Percentiles rank a stretch among this genome's conserved stretches.
phyloP scores from a whole-genome alignment of 2,888 invertebrate genomes.

The Ochlodes sylvanus region DNA sequence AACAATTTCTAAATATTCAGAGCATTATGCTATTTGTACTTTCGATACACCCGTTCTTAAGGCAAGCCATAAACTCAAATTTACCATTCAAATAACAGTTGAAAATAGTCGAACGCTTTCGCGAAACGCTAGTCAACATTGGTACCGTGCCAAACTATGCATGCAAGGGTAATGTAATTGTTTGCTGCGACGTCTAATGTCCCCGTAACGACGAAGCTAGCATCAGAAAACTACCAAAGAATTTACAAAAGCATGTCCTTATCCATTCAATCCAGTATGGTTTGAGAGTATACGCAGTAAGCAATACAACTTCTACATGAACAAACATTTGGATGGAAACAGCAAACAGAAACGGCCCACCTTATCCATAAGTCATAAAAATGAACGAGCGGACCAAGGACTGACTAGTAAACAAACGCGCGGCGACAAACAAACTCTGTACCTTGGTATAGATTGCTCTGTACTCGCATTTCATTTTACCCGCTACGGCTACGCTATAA shows the following conservation, averaged over 20 bases:
- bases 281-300: constrained; percentile 24
- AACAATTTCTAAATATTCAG: neutral
- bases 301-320: constrained; percentile 45
- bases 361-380: constrained; percentile 82
- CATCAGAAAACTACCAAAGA: constrained; percentile 49
- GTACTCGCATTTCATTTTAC: constrained; percentile 20
- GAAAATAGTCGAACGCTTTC: constrained; percentile 67
- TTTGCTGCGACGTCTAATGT: constrained; percentile 67
- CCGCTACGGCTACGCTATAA: constrained; percentile 5
- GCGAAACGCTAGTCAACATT: constrained; percentile 68
- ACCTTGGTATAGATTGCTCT: constrained; percentile 25
- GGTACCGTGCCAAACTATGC: constrained; percentile 77
- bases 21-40: neutral
- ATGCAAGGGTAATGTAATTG: constrained; percentile 71
- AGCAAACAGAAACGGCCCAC: constrained; percentile 69
- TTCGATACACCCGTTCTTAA: constrained; percentile 48
- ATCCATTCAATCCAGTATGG: constrained; percentile 21
- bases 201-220: constrained; percentile 60
- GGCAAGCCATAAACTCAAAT: constrained; percentile 64
- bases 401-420: constrained; percentile 65
- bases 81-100: constrained; percentile 68
- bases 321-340: constrained; percentile 65
- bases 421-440: constrained; percentile 57
- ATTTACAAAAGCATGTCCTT: constrained; percentile 41
- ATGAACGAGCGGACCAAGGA: constrained; percentile 72